These are phyloP conservation scores for Sebastolobus altivelis DNA, from an alignment of 2,797 vertebrate genomes.

Conservation along the genomic window DNA sequence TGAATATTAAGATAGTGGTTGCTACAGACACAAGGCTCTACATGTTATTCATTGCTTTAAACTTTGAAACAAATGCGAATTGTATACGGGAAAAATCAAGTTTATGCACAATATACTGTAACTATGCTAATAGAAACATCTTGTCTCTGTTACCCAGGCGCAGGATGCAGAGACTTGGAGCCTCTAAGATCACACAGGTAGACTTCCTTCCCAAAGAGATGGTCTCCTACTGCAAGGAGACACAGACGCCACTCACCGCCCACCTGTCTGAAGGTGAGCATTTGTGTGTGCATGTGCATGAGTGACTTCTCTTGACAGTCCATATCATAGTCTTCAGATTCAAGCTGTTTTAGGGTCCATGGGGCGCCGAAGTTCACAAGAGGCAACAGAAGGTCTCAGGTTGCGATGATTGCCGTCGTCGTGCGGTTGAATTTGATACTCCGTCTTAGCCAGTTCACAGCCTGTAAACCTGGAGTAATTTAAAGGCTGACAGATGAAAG, in stretches of 20 bases:
- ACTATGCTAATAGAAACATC: conserved; percentile 13
- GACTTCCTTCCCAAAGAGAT: conserved; percentile 96
- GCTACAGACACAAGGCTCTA: neutral
- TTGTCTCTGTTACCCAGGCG: conserved; percentile 82
- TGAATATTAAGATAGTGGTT: neutral
- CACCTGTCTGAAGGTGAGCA: conserved; percentile 93
- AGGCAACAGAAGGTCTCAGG: conserved; percentile 33
- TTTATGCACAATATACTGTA: neutral
- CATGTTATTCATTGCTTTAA: neutral
- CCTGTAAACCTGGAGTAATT: conserved; percentile 70
- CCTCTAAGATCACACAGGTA: conserved; percentile 96
- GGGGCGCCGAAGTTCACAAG: conserved; percentile 17
- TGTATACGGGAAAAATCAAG: neutral
- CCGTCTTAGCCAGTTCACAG: conserved; percentile 49
- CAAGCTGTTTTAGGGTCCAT: conserved; percentile 12
- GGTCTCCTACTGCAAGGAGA: conserved; percentile 96
- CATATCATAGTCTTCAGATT: conserved; percentile 7
- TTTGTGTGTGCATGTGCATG: neutral
- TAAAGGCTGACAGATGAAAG: conserved; percentile 77
- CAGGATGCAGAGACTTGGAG: conserved; percentile 91
- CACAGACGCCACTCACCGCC: conserved; percentile 92
- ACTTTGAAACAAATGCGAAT: neutral
- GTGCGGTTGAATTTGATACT: conserved; percentile 65
- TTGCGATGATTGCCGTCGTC: conserved; percentile 51
- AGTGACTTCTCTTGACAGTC: conserved; percentile 5